Evolutionary conservation across 2,797 vertebrate species (phyloP).

Genomic region (Onychomys torridus): DNA sequence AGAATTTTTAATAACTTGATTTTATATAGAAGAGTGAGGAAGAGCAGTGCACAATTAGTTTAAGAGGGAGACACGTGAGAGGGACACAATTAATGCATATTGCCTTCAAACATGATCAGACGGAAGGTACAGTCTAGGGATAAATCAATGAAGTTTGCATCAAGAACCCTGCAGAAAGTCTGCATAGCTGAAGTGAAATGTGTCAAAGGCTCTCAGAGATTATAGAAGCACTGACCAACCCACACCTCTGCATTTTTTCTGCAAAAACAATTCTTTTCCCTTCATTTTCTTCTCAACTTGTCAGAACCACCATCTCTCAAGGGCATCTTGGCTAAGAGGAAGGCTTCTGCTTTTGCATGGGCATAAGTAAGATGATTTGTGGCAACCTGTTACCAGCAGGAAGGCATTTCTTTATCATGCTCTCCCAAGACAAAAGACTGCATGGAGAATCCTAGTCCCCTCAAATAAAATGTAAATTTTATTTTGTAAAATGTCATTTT

Average conservation of each 20-base stretch:
- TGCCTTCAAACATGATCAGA: background rate
- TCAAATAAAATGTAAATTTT: conserved; percentile 61
- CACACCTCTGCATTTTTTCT: background rate
- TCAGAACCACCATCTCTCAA: background rate
- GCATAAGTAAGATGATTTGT: conserved; percentile 61
- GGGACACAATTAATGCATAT: background rate
- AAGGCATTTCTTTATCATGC: conserved; percentile 36
- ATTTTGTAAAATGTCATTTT: conserved; percentile 54
- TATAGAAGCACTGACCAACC: background rate
- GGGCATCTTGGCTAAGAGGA: conserved; percentile 46
- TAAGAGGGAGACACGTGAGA: background rate
- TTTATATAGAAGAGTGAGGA: background rate
- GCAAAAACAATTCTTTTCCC: background rate
- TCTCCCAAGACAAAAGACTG: background rate
- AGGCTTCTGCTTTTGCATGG: conserved; percentile 61
- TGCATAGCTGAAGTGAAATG: background rate
- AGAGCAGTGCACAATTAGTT: background rate
- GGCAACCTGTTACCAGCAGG: conserved; percentile 61
- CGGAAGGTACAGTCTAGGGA: background rate
- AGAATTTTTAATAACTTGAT: background rate
- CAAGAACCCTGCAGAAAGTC: background rate
- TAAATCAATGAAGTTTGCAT: background rate
- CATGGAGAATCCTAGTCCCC: background rate
- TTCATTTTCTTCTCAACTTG: conserved; percentile 20
- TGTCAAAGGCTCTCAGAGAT: background rate